Evolutionary conservation across 1,140 invertebrate species (phyloP).

Genomic region (Melitaea cinxia): DNA sequence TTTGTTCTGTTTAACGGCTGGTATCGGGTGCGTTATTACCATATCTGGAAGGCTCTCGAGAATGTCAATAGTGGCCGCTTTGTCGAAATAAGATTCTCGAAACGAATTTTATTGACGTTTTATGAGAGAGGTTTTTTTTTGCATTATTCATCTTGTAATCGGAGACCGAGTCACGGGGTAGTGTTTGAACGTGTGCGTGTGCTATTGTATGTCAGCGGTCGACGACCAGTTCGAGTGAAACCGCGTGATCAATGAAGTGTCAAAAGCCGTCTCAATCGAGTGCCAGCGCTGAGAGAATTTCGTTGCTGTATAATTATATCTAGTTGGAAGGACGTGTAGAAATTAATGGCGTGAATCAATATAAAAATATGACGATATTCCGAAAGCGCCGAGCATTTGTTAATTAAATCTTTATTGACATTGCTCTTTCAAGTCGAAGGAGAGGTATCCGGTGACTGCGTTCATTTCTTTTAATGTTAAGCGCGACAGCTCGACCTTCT

Average conservation of each 20-base stretch:
- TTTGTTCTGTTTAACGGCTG: slow-evolving; percentile 16
- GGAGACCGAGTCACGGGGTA: background rate
- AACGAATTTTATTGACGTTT: slow-evolving; percentile 19
- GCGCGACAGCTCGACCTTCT: slow-evolving; percentile 8
- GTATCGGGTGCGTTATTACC: slow-evolving; percentile 23
- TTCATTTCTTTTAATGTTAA: slow-evolving; percentile 3
- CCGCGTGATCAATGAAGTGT: slow-evolving; percentile 28
- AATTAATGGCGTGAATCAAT: slow-evolving; percentile 17
- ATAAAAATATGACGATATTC: background rate
- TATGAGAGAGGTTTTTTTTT: slow-evolving; percentile 19
- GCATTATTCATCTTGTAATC: slow-evolving; percentile 25
- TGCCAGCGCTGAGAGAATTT: slow-evolving; percentile 6
- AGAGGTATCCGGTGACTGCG: slow-evolving; percentile 2
- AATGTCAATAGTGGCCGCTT: slow-evolving; percentile 21
- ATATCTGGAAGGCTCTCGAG: slow-evolving; percentile 25
- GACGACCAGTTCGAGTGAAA: slow-evolving; percentile 3
- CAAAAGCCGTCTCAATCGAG: slow-evolving; percentile 15
- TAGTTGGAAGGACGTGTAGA: background rate
- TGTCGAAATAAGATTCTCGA: slow-evolving; percentile 21
- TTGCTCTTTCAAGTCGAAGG: slow-evolving; percentile 7
- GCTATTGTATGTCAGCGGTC: background rate
- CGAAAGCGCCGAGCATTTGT: background rate
- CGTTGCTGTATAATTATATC: slow-evolving; percentile 8
- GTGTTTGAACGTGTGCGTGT: background rate
- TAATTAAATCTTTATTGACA: slow-evolving; percentile 13